Conservation (phyloP, 2,888 invertebrate genomes). For the Ophion obscuratus region DNA sequence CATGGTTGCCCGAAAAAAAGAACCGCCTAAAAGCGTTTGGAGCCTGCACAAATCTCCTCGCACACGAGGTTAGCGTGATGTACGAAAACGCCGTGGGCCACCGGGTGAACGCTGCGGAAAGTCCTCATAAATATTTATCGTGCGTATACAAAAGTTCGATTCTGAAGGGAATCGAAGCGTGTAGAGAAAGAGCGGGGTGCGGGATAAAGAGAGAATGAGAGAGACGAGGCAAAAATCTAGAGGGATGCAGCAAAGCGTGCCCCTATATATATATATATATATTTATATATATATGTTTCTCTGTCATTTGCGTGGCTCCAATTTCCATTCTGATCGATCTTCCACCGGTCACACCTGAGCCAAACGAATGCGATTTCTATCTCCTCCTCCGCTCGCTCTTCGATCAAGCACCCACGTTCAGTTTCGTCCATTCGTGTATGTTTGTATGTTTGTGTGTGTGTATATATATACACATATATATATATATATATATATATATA, state of each 20-base stretch:
- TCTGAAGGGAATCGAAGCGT: constrained; percentile 38
- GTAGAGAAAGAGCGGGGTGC: not conserved
- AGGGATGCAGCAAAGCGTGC: constrained; percentile 26
- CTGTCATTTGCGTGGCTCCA: constrained; percentile 51
- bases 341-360: constrained; percentile 22
- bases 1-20: not conserved
- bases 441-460: not conserved
- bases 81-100: constrained; percentile 34
- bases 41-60: not conserved
- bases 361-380: constrained; percentile 21
- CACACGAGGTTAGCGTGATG: not conserved
- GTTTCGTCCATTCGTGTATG: not conserved
- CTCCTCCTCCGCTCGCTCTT: not conserved
- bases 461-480: not conserved
- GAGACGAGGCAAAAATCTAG: constrained; percentile 14
- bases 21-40: not conserved
- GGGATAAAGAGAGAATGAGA: constrained; percentile 3
- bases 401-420: too few relatives aligned
- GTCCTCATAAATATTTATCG: constrained; percentile 76
- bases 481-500: too few relatives aligned
- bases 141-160: constrained; percentile 36
- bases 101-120: constrained; percentile 66
- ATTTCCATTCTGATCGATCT: constrained; percentile 64
- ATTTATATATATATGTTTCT: not conserved
- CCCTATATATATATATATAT: not conserved